A percentile compares a stretch with the other conserved stretches of the same genome.
These are phyloP conservation scores for Hololepta plana DNA, from an alignment of 2,888 invertebrate genomes.

Conservation along the genomic window DNA sequence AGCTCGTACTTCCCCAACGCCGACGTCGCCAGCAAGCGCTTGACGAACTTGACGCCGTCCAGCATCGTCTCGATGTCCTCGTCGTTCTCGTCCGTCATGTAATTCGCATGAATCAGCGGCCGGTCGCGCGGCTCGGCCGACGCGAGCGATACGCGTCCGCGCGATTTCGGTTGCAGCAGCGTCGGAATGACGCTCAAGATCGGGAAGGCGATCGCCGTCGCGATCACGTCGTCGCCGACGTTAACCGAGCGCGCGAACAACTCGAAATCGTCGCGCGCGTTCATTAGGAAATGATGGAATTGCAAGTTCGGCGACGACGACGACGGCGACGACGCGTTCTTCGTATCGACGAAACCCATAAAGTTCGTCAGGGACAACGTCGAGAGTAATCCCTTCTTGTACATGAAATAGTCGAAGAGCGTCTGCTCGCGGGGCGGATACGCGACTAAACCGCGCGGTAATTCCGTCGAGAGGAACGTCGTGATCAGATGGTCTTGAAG, in stretches of 20 bases:
- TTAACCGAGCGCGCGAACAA: too few relatives aligned
- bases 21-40: slow-evolving; percentile 35
- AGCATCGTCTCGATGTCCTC: slow-evolving; percentile 42
- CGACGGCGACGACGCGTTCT: too few relatives aligned
- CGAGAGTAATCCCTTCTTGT: slow-evolving; percentile 30
- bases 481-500: slow-evolving; percentile 34
- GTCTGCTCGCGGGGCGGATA: slow-evolving; percentile 14
- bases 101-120: slow-evolving; percentile 54
- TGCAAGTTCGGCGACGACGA: slow-evolving; percentile 33
- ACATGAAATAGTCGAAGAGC: slow-evolving; percentile 29
- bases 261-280: too few relatives aligned
- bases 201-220: slow-evolving; percentile 32
- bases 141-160: slow-evolving; percentile 39
- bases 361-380: slow-evolving; percentile 28
- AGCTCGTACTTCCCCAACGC: slow-evolving; percentile 40
- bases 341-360: slow-evolving; percentile 32
- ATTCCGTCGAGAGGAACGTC: too few relatives aligned
- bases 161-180: slow-evolving; percentile 46
- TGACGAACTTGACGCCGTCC: slow-evolving; percentile 36
- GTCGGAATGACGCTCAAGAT: slow-evolving; percentile 4
- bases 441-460: slow-evolving; percentile 16
- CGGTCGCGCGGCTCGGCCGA: slow-evolving; percentile 44
- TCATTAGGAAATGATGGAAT: too few relatives aligned
- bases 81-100: slow-evolving; percentile 40
- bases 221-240: slow-evolving; percentile 27